Percentiles rank a stretch among this genome's conserved stretches.
Conservation (phyloP, 2,888 invertebrate genomes). For the Nipponacmea schrenckii region DNA sequence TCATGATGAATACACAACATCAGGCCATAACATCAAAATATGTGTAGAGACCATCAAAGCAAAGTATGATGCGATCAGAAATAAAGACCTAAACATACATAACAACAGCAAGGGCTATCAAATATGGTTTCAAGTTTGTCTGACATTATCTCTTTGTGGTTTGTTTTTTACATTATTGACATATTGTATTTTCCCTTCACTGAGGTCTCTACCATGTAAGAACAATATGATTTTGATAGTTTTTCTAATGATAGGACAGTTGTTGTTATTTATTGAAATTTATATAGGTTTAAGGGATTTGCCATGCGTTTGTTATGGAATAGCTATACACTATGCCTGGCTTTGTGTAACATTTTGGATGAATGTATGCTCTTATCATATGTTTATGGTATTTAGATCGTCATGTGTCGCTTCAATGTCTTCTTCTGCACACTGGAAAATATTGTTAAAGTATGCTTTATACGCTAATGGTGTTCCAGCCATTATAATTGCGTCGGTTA, state of each 20-base stretch:
- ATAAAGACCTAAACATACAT: background rate
- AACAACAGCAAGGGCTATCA: background rate
- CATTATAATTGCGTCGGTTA: background rate
- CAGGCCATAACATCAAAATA: background rate
- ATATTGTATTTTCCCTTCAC: conserved; percentile 30
- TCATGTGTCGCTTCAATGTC: conserved; percentile 9
- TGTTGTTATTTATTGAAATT: conserved; percentile 27
- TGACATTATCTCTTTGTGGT: conserved; percentile 26
- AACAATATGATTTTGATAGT: conserved; percentile 38
- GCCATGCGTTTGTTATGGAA: conserved; percentile 31
- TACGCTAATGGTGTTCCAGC: conserved; percentile 11
- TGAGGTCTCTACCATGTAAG: conserved; percentile 38
- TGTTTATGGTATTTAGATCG: conserved; percentile 35
- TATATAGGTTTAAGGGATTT: conserved; percentile 1
- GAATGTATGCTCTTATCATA: conserved; percentile 39
- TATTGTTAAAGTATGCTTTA: conserved; percentile 12
- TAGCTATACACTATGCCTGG: conserved; percentile 38
- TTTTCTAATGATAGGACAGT: conserved; percentile 33
- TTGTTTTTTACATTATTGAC: conserved; percentile 33
- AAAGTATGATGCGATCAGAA: background rate
- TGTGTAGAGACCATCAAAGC: background rate
- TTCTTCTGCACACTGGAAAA: background rate
- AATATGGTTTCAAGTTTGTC: conserved; percentile 3
- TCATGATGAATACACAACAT: too few relatives aligned
- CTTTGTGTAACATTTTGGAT: conserved; percentile 34